Evolutionary conservation across 2,888 invertebrate genomes (phyloP), one percentile per base, ranked within the genome.

Genomic region (Pyrrhia umbra): DNA sequence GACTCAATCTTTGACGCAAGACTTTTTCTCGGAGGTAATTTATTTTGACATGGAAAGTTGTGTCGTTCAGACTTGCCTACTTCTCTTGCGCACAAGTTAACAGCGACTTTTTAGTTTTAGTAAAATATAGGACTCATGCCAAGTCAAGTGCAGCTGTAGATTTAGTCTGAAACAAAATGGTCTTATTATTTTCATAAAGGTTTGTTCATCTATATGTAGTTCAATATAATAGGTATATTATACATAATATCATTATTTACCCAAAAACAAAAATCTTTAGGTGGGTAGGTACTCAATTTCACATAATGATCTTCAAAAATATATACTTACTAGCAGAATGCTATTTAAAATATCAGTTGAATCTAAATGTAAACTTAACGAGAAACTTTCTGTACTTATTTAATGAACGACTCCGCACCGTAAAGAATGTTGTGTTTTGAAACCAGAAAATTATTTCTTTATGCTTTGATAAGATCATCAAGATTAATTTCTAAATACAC

Each of bases 401-500:
- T 40, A 81, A 77, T 79, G 67, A 58, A 59, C 34, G 51, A 68
- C 62, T 47, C 18, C 46, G 23, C 62, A 50, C 18, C 46, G 23
- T 50, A 57, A 60, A 75, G 65, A 77, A 81, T 85, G 82, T 87
- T 88, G 84, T 83, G 84, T 87, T 88, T 84, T 83, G 84, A 81
- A 81, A 76, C 63, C 62, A 71, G 68, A 80, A 85, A 86, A 85
- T 83, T 76, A 81, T 85, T 75, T 79, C 69, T 79, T 74, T 75
- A 83, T 80, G 80, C 74, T 81, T 80, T 81, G 79, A 86, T 83
- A 80, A 84, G 87, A 90, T 89, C 88, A 88, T 84, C 71, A 86
- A 87, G 87, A 90, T 90, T 89, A 88, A 88, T 90, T 88, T 85
- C 86, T 81, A 84, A 84, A 87, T 86, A 84, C 79, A 77, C 65